Conservation (phyloP, 2,797 vertebrate species). For the Antennarius maculatus region DNA sequence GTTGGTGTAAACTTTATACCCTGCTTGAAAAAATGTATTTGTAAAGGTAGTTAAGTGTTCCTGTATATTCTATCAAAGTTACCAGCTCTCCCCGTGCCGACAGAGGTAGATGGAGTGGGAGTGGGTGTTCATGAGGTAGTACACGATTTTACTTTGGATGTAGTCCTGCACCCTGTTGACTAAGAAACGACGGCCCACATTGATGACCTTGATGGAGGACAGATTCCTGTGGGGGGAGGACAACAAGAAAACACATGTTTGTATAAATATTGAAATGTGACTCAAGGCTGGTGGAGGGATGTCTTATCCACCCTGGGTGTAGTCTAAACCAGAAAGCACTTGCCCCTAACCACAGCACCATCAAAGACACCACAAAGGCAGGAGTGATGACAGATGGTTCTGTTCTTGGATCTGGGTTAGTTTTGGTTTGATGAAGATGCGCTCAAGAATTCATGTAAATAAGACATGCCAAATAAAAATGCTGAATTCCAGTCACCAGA, state of each 20-base stretch:
- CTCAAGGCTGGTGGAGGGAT: not conserved
- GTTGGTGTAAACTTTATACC: too few species aligned
- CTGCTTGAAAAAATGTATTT: too few species aligned
- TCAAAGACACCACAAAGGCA: too few species aligned
- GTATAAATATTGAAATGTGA: not conserved
- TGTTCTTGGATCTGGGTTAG: too few species aligned
- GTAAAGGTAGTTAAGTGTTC: too few species aligned
- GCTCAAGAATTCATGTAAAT: too few species aligned
- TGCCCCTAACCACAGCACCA: too few species aligned
- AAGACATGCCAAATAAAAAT: too few species aligned
- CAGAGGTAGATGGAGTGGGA: conserved; percentile 97
- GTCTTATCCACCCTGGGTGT: conserved; percentile 13
- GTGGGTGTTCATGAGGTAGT: conserved; percentile 99
- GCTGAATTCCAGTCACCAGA: too few species aligned
- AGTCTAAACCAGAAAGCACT: conserved; percentile 19
- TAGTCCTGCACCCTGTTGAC: conserved; percentile 97
- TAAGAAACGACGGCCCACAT: conserved; percentile 93
- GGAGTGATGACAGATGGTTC: too few species aligned
- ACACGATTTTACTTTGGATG: conserved; percentile 98
- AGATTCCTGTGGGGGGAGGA: conserved; percentile 80
- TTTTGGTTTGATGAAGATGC: too few species aligned
- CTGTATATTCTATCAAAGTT: too few species aligned
- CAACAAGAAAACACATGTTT: not conserved
- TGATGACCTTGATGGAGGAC: conserved; percentile 98
- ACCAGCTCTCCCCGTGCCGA: conserved; percentile 95